A percentile compares a stretch with the other conserved stretches of the same genome.
Conservation (phyloP, 2,797 vertebrate genomes). For the Champsocephalus gunnari region DNA sequence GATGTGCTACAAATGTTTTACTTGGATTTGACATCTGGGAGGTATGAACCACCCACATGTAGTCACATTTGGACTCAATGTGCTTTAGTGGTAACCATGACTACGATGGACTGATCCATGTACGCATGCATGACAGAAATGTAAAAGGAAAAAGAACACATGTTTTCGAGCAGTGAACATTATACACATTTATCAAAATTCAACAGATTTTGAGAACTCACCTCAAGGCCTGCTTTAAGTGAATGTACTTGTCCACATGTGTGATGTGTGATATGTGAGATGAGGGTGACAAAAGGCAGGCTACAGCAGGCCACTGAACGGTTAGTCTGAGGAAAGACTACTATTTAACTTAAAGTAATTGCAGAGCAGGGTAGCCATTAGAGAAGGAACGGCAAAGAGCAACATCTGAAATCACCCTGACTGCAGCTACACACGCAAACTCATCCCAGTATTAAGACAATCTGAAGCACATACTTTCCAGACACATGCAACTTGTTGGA, state of each 20-base stretch:
- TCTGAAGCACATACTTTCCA: conserved; percentile 13
- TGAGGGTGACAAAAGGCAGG: conserved; percentile 38
- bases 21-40: conserved; percentile 42
- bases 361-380: conserved; percentile 45
- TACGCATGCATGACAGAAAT: conserved; percentile 1
- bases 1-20: conserved; percentile 10
- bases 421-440: conserved; percentile 17
- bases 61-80: conserved; percentile 43
- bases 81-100: conserved; percentile 36
- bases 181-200: conserved; percentile 16
- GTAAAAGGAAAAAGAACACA: not conserved
- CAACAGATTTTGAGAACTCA: not conserved
- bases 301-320: conserved; percentile 49
- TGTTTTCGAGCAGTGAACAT: not conserved
- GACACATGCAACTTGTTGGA: not conserved
- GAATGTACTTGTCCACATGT: conserved; percentile 13
- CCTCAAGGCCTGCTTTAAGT: not conserved
- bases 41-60: conserved; percentile 24
- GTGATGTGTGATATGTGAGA: conserved; percentile 16
- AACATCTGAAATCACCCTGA: conserved; percentile 47
- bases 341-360: conserved; percentile 47
- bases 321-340: conserved; percentile 27
- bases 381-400: conserved; percentile 23
- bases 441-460: conserved; percentile 2
- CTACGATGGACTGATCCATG: conserved; percentile 8